Base-by-base conservation (phyloP, 2,797 vertebrate genomes). In the Diglossa cyanea region DNA sequence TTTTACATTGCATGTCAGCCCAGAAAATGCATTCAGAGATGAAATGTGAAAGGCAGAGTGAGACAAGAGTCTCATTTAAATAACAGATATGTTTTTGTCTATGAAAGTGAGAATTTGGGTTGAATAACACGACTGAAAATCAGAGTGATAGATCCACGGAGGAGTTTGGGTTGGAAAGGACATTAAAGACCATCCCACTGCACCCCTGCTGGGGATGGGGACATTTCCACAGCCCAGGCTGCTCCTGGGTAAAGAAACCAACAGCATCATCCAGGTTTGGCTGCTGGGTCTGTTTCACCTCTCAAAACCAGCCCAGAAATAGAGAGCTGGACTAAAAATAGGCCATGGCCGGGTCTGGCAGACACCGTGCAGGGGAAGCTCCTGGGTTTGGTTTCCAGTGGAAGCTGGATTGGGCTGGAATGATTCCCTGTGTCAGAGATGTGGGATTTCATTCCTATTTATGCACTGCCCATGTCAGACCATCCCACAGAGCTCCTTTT, bases 261-360 rank as follows among this genome's bases (percentile, higher is more conserved):
- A 13, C 0, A 7, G 73, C 30, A 62, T 68, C 68, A 80, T 84
- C 95, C 7, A 3, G 95, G 47, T 28, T 55, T 76, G 79, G 68
- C 83, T 44, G 67, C 89, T 8, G 50, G 73, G 35, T 72, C 50
- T 48, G 30, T 57, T 53, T 86, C 94, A 94, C 82, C 94, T 94
- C 75, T 86, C 73, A 63, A 86, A 94, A 63, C 1, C 51, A 55
- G 55, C 2, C 50, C 91, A 93, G 92, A 95, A 95, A 96, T 96
- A 97, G 89, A 35, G 37, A 70, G 35, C 28, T 26, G 51, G 28
- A 6, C 91, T 93, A 94, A 97, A 96, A 95, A 95, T 94, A 96
- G 93, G 11, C 0, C 0, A 1, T 13, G 75, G 14, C 30, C 1
- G 2, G 80, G 20, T 14, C 72, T 74, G 94, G 33, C 89, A 68